These are phyloP conservation scores for Brachyalestes nurse DNA, from an alignment of 2,797 vertebrate genomes.

Conservation along the genomic window DNA sequence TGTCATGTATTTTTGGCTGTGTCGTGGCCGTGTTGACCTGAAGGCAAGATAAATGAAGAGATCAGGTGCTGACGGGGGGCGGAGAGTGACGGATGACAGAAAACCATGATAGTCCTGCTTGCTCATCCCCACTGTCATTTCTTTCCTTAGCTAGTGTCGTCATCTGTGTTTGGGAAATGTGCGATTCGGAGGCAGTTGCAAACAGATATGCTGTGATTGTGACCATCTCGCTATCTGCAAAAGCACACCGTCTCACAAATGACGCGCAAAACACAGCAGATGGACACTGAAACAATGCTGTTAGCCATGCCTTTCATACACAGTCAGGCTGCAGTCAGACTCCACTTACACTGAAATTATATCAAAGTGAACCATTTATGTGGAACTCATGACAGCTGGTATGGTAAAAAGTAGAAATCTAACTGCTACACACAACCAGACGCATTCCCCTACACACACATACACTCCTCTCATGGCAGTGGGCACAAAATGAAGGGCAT, in stretches of 20 bases:
- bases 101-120: background rate
- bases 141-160: conserved; percentile 8
- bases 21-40: background rate
- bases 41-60: conserved; percentile 12
- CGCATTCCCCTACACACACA: no score
- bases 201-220: conserved; percentile 21
- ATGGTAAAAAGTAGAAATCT: background rate
- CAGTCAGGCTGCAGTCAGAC: background rate
- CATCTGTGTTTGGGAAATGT: conserved; percentile 12
- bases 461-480: background rate
- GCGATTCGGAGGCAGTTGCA: conserved; percentile 31
- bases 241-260: conserved; percentile 9
- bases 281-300: background rate
- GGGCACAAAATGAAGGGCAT: background rate
- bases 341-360: conserved; percentile 3
- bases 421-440: background rate
- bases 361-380: background rate
- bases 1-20: conserved; percentile 1
- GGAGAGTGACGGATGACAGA: background rate
- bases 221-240: conserved; percentile 28
- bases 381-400: background rate
- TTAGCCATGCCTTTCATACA: background rate
- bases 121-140: conserved; percentile 11
- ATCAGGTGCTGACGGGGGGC: background rate
- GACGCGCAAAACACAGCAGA: conserved; percentile 11